phyloP scores from a whole-genome alignment of 2,888 invertebrate species.

The Cerastis leucographa region DNA sequence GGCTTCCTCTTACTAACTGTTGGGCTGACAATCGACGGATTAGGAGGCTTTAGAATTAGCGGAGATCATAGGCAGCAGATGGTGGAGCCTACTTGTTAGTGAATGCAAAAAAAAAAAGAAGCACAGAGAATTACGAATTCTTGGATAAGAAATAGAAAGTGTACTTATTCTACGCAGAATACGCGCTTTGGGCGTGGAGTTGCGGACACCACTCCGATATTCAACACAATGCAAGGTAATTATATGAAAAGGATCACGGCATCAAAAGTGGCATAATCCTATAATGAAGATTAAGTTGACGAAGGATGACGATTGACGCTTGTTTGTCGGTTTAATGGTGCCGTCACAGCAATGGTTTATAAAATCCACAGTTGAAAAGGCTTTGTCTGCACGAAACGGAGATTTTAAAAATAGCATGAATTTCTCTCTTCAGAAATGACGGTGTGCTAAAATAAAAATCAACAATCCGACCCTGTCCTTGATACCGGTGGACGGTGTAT shows the following conservation, averaged over 20 bases:
- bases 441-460: too few species aligned
- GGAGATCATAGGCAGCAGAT: constrained; percentile 19
- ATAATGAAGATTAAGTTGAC: constrained; percentile 17
- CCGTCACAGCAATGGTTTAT: background rate
- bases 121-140: background rate
- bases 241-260: background rate
- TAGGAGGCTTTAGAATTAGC: constrained; percentile 48
- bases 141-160: background rate
- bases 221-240: background rate
- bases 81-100: background rate
- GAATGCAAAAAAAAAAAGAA: constrained; percentile 3
- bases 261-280: constrained; percentile 15
- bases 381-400: too few species aligned
- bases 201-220: background rate
- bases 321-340: background rate
- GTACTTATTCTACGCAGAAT: background rate
- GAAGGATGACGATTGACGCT: background rate
- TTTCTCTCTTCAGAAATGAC: too few species aligned
- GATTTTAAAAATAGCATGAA: too few species aligned
- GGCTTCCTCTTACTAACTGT: constrained; percentile 50
- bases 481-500: too few species aligned
- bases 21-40: constrained; percentile 52
- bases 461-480: too few species aligned
- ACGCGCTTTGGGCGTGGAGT: background rate
- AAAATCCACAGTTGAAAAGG: too few species aligned